Percentiles rank a stretch among this genome's conserved stretches.
Conservation (phyloP, 2,797 vertebrate genomes). For the Melanotaenia pygmaea region DNA sequence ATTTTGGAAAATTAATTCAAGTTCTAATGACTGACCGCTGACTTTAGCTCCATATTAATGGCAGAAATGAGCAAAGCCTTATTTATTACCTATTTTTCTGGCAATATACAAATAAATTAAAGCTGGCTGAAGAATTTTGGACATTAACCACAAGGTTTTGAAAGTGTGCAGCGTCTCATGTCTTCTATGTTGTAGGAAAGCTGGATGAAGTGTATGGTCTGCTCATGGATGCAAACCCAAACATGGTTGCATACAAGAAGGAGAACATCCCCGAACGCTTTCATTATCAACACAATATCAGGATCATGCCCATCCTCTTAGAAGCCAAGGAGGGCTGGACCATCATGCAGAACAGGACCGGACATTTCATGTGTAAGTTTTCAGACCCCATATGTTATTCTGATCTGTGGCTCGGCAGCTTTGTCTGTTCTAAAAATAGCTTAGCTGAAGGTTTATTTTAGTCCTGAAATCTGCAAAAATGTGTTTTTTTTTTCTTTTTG, state of each 20-base stretch:
- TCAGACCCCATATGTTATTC: background rate
- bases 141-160: background rate
- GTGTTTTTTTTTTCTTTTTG: background rate
- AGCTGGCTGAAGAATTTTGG: background rate
- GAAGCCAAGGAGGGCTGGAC: slow-evolving; percentile 92
- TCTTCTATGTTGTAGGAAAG: slow-evolving; percentile 79
- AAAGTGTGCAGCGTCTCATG: background rate
- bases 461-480: slow-evolving; percentile 27
- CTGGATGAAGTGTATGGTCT: slow-evolving; percentile 87
- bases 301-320: slow-evolving; percentile 89
- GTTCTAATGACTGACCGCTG: background rate
- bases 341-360: slow-evolving; percentile 86
- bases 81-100: background rate
- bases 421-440: slow-evolving; percentile 60
- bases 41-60: too few species aligned
- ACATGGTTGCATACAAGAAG: slow-evolving; percentile 90
- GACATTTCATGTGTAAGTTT: slow-evolving; percentile 85
- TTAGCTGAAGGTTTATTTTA: slow-evolving; percentile 40
- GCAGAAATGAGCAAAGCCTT: too few species aligned
- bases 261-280: slow-evolving; percentile 87
- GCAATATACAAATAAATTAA: background rate
- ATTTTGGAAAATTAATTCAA: background rate
- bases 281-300: slow-evolving; percentile 86
- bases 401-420: slow-evolving; percentile 4
- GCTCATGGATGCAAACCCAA: slow-evolving; percentile 86